Evolutionary conservation across 2,113 vertebrate genomes (phyloP), one percentile per base, ranked within the genome.

Genomic region (Sciurus niger): DNA sequence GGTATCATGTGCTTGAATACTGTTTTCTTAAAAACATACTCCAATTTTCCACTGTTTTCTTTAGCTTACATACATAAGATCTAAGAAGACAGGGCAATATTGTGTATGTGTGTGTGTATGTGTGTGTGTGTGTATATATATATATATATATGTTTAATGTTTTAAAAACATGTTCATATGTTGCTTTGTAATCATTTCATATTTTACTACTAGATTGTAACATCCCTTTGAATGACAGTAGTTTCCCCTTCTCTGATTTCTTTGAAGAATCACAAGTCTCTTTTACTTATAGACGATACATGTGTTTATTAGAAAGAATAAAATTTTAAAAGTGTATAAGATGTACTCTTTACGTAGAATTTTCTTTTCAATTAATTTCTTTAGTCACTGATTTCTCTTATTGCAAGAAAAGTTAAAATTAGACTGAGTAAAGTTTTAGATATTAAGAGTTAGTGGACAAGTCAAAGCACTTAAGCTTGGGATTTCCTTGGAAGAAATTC

Each of bases 401-500:
- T 34, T 63, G 11, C n/a, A n/a, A 0, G 6, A 43, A 34, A 89
- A 91, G 30, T 93, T 80, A 63, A 46, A 74, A 4, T 9, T 72
- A 37, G 3, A 14, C 58, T 94, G 80, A 88, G 37, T 53, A 90
- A 82, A 78, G 34, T 87, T 84, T 77, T 58, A 92, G 16, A 20
- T 53, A 25, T 76, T 51, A 90, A 51, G 46, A 63, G 48, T 65
- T 46, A 3, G 8, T 65, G 8, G 8, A 48, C 16, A 72, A 89
- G 58, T 73, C 22, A 77, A 46, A 82, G 58, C 53, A 51, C n/a
- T 90, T 53, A 74, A 24, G 4, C 20, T 34, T 85, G 17, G 10
- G 24, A 58, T 89, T 91, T 10, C 28, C 67, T 43, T 90, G 43
- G 76, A 87, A 92, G 34, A 84, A 95, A 84, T 84, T 20, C 79